Evolutionary conservation across 2,113 vertebrate species (phyloP).

Genomic region (Hemicordylus capensis): DNA sequence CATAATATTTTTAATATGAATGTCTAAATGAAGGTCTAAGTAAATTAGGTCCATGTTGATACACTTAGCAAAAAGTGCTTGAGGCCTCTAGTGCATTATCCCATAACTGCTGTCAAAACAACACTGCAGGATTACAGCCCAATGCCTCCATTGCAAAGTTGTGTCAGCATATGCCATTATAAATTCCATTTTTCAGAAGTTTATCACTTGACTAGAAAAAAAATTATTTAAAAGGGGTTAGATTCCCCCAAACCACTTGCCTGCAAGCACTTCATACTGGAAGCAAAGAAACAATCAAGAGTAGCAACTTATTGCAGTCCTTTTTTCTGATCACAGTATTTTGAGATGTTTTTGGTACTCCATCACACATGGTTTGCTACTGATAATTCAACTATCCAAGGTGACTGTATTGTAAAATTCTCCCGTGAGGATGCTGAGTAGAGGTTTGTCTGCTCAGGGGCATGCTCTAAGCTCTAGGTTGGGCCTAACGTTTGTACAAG

Average conservation of each 20-base stretch:
- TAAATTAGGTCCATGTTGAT: constrained; percentile 48
- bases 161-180: constrained; percentile 49
- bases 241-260: background rate
- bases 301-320: too few species aligned
- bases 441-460: background rate
- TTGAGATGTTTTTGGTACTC: too few species aligned
- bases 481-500: background rate
- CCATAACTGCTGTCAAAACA: constrained; percentile 34
- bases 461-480: background rate
- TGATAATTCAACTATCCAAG: background rate
- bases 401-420: background rate
- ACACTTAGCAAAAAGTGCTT: constrained; percentile 36
- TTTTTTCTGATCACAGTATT: too few species aligned
- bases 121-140: constrained; percentile 8
- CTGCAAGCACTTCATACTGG: background rate
- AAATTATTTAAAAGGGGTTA: constrained; percentile 31
- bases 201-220: constrained; percentile 42
- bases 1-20: constrained; percentile 43
- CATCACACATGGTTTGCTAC: too few species aligned
- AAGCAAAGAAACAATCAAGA: too few species aligned
- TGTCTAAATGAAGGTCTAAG: constrained; percentile 27
- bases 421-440: background rate
- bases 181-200: constrained; percentile 48
- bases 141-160: background rate
- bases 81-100: constrained; percentile 20